These are phyloP conservation scores for Plemyria rubiginata DNA, from an alignment of 2,888 invertebrate species.

Conservation along the genomic window DNA sequence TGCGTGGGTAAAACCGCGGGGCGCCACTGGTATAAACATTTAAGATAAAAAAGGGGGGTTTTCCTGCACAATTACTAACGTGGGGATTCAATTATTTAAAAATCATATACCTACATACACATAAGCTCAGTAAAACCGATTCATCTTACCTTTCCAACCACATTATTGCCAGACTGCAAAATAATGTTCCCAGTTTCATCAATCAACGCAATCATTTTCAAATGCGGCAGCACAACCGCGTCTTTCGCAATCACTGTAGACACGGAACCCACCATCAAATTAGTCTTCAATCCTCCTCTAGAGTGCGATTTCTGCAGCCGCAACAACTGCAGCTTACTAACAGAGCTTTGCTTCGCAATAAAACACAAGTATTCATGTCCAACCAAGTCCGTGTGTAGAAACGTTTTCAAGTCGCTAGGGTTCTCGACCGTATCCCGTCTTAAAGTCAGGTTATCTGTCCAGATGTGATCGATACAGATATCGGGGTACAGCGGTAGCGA, in stretches of 20 bases:
- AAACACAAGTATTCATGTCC: slow-evolving; percentile 94
- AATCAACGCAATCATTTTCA: slow-evolving; percentile 93
- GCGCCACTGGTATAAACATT: too few species aligned
- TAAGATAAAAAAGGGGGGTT: too few species aligned
- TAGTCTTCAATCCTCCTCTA: slow-evolving; percentile 77
- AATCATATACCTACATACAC: too few species aligned
- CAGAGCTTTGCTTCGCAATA: slow-evolving; percentile 76
- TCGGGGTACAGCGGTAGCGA: slow-evolving; percentile 91
- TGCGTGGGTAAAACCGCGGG: too few species aligned
- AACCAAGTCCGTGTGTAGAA: slow-evolving; percentile 93
- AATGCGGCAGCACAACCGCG: slow-evolving; percentile 91
- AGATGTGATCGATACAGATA: slow-evolving; percentile 94
- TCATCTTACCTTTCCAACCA: slow-evolving; percentile 88
- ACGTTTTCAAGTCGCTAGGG: slow-evolving; percentile 85
- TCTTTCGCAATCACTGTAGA: slow-evolving; percentile 92
- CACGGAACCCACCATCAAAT: slow-evolving; percentile 90
- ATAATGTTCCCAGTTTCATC: slow-evolving; percentile 91
- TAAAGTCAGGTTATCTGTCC: slow-evolving; percentile 89
- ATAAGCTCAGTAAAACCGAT: too few species aligned
- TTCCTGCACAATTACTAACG: too few species aligned
- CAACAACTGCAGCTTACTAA: slow-evolving; percentile 87
- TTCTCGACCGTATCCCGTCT: slow-evolving; percentile 69
- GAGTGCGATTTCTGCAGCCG: slow-evolving; percentile 87
- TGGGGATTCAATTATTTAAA: too few species aligned
- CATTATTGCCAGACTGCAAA: slow-evolving; percentile 92